phyloP scores from a whole-genome alignment of 1,140 invertebrate species.

The Muscidifurax raptorellus region DNA sequence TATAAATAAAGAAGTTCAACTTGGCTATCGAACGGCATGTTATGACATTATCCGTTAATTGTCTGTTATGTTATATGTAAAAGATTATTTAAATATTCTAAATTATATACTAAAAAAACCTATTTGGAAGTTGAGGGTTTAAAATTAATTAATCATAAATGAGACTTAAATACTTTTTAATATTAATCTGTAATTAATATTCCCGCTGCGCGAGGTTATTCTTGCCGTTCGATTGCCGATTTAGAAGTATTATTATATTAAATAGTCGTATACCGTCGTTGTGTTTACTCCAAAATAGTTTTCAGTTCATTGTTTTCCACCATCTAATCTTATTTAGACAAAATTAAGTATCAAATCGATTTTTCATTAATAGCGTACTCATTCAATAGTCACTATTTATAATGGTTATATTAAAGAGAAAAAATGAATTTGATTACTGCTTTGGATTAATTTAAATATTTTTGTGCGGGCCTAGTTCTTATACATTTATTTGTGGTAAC shows the following conservation, averaged over 20 bases:
- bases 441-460: conserved; percentile 50
- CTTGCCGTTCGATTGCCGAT: conserved; percentile 46
- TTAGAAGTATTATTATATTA: conserved; percentile 51
- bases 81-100: conserved; percentile 20
- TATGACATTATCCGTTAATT: conserved; percentile 25
- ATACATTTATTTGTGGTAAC: conserved; percentile 56
- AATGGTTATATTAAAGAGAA: conserved; percentile 9
- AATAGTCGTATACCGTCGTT: conserved; percentile 44
- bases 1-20: conserved; percentile 44
- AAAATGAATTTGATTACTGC: conserved; percentile 42
- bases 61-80: conserved; percentile 38
- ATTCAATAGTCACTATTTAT: conserved; percentile 34
- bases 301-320: conserved; percentile 41
- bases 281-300: conserved; percentile 48
- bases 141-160: conserved; percentile 1
- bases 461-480: conserved; percentile 60
- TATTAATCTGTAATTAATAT: conserved; percentile 2
- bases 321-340: conserved; percentile 8
- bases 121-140: conserved; percentile 12
- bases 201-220: not conserved
- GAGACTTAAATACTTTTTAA: not conserved
- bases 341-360: not conserved
- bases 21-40: conserved; percentile 47
- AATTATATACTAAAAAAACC: conserved; percentile 13
- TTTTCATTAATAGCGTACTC: not conserved